Evolutionary conservation across 2,113 vertebrate species (phyloP).

Genomic region (Actenoides hombroni): DNA sequence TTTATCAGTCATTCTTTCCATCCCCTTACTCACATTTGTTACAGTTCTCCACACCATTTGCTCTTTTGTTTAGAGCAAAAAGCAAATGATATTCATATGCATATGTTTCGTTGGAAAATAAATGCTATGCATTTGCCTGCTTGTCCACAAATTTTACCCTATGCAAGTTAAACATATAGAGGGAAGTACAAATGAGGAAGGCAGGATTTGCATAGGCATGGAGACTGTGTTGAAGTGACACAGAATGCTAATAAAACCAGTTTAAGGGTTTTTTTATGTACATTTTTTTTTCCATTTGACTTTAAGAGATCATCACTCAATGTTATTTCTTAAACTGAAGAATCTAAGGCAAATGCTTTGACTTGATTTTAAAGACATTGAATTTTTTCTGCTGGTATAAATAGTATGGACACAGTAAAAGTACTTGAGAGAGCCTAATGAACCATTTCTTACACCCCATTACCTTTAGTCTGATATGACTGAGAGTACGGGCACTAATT

Average conservation of each 20-base stretch:
- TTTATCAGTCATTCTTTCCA: not conserved
- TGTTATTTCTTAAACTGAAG: slow-evolving; percentile 71
- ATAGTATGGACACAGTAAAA: slow-evolving; percentile 84
- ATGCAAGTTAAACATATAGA: not conserved
- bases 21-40: not conserved
- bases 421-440: slow-evolving; percentile 85
- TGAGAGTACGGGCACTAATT: slow-evolving; percentile 81
- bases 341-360: slow-evolving; percentile 73
- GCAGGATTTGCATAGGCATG: slow-evolving; percentile 17
- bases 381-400: slow-evolving; percentile 80
- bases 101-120: not conserved
- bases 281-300: slow-evolving; percentile 59
- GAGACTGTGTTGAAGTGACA: not conserved
- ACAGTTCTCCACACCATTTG: not conserved
- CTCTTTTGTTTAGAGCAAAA: not conserved
- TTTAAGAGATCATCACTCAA: slow-evolving; percentile 71
- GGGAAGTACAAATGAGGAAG: slow-evolving; percentile 4
- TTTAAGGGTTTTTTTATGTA: slow-evolving; percentile 31
- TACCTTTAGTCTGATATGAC: slow-evolving; percentile 85
- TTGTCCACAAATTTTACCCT: not conserved
- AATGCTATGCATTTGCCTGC: not conserved
- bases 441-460: slow-evolving; percentile 86
- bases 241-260: slow-evolving; percentile 40
- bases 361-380: slow-evolving; percentile 80
- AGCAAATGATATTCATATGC: not conserved